Evolutionary conservation across 2,888 invertebrate species (phyloP).

Genomic region (Cacoxenus indagator): DNA sequence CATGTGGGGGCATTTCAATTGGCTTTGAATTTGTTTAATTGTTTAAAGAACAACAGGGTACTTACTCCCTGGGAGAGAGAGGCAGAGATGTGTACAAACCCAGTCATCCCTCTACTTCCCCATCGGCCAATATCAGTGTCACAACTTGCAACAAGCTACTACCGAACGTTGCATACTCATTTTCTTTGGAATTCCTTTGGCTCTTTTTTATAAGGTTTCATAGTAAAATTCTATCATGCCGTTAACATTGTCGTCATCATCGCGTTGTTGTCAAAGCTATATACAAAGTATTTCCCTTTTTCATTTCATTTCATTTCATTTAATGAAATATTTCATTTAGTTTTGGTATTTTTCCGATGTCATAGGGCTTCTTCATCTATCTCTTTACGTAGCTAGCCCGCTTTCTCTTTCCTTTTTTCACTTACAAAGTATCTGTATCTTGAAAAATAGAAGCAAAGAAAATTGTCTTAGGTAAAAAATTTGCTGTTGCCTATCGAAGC

Average conservation of each 20-base stretch:
- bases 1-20: conserved; percentile 44
- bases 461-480: not conserved
- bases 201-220: conserved; percentile 13
- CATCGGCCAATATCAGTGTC: not conserved
- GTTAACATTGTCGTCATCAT: not conserved
- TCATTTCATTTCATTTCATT: not conserved
- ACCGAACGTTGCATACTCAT: not conserved
- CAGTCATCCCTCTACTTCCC: not conserved
- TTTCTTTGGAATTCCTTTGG: conserved; percentile 16
- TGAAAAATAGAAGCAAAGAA: not conserved
- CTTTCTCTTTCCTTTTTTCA: not conserved
- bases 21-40: conserved; percentile 48
- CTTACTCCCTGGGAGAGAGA: no score
- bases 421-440: not conserved
- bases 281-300: not conserved
- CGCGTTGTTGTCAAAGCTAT: not conserved
- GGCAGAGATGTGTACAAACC: no score
- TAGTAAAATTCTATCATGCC: conserved; percentile 13
- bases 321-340: conserved; percentile 51
- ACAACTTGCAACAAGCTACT: not conserved
- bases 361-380: conserved; percentile 13
- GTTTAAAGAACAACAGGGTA: conserved; percentile 39
- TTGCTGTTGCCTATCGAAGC: not conserved
- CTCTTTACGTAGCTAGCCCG: not conserved
- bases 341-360: conserved; percentile 32